phyloP scores from a whole-genome alignment of 2,797 vertebrate genomes.

The Halcyon chelicuti region DNA sequence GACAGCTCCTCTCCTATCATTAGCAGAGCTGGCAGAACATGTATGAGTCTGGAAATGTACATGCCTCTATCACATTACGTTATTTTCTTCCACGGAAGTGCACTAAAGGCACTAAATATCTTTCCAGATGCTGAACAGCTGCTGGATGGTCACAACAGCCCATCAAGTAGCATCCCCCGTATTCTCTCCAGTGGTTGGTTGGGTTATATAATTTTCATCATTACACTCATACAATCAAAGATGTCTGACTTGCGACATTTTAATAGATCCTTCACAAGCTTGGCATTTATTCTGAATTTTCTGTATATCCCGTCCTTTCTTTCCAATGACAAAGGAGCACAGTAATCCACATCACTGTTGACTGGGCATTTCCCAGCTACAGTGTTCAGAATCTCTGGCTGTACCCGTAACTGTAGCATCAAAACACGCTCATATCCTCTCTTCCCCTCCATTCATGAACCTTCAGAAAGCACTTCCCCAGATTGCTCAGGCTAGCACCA shows the following conservation, averaged over 20 bases:
- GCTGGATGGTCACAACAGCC: not conserved
- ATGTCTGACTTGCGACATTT: not conserved
- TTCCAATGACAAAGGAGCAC: not conserved
- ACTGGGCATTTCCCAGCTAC: not conserved
- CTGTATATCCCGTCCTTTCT: not conserved
- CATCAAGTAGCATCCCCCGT: not conserved
- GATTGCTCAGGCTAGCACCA: not conserved
- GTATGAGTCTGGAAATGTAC: accelerated
- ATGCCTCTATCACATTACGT: too few species aligned
- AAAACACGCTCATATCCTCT: not conserved
- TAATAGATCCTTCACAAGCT: not conserved
- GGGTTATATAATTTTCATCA: not conserved
- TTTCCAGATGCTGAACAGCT: not conserved
- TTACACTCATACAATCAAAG: not conserved
- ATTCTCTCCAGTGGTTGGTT: not conserved
- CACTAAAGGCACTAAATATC: not conserved
- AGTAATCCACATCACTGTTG: not conserved
- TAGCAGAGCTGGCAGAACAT: not conserved
- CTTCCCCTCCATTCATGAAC: not conserved
- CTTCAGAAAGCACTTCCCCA: not conserved
- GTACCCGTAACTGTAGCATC: not conserved
- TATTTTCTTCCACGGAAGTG: not conserved
- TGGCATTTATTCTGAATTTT: not conserved
- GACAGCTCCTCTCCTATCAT: not conserved
- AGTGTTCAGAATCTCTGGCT: not conserved